Base-by-base conservation (phyloP, 1,140 invertebrate species). In the Chelonus insularis region DNA sequence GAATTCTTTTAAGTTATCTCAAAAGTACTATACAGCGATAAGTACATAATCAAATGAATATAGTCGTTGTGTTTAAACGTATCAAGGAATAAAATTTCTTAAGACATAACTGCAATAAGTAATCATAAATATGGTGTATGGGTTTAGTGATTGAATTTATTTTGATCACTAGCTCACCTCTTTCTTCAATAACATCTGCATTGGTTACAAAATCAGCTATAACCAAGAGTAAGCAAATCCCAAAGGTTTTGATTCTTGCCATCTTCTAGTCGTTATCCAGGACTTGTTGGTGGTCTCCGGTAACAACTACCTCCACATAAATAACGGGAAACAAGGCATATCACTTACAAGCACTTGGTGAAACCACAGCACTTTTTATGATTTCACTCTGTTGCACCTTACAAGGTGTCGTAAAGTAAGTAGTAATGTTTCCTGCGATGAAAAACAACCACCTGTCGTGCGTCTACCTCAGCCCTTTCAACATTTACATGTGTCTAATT, bases 131-230 rank as follows among this genome's bases (percentile, higher is more conserved):
- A n/a, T n/a, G n/a, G n/a, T n/a, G n/a, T n/a, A n/a, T n/a, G n/a
- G n/a, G n/a, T n/a, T n/a, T n/a, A n/a, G n/a, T n/a, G n/a, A n/a
- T n/a, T n/a, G n/a, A n/a, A n/a, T n/a, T n/a, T 11, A 37, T 37
- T 37, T 37, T 12, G 2, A 37, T 12, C 36, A 37, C 3, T 34
- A 37, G 57, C 71, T 47, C 14, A 81, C 79, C 79, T 80, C 79
- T 74, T 74, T 82, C 79, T 41, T 82, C 80, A 54, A 73, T 80
- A 62, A 77, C 74, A 25, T 77, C 71, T 1, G 74, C 63, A 7
- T 50, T 51, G 48, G 60, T 41, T 7, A 21, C 59, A 58, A 64
- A 61, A 52, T 64, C 65, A 41, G 62, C 64, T 43, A 76, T n/a
- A 41, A 74, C 36, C 21, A 74, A 57, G 23, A 75, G 48, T 39